Evolutionary conservation across 2,888 invertebrate species (phyloP).

Genomic region (Andrena trimmerana): DNA sequence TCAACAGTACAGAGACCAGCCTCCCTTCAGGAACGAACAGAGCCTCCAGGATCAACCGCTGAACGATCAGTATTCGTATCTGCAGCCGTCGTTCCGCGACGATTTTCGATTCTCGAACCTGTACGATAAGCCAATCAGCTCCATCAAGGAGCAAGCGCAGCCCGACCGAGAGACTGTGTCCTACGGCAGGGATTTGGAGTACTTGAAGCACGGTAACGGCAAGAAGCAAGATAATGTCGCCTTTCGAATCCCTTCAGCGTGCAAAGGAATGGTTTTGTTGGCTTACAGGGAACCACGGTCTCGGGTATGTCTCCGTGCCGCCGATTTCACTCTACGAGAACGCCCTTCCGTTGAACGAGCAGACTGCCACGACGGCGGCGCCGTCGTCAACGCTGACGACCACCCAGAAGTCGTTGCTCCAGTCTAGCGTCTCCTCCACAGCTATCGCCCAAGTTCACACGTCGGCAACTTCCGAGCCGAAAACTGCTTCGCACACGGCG

Average conservation of each 20-base stretch:
- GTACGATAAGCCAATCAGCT: conserved; percentile 44
- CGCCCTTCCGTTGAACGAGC: conserved; percentile 60
- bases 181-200: conserved; percentile 73
- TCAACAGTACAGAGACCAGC: conserved; percentile 26
- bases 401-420: conserved; percentile 35
- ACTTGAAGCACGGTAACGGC: conserved; percentile 74
- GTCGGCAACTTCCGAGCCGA: conserved; percentile 44
- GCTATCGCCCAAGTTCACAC: conserved; percentile 46
- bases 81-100: conserved; percentile 38
- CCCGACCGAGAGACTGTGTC: background rate
- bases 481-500: conserved; percentile 36
- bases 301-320: conserved; percentile 68
- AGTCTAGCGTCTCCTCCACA: conserved; percentile 43
- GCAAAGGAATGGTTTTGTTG: background rate
- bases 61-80: conserved; percentile 24
- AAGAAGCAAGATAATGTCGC: background rate
- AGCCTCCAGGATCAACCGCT: background rate
- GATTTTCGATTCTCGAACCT: conserved; percentile 37
- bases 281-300: conserved; percentile 72
- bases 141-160: conserved; percentile 30
- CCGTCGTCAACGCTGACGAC: conserved; percentile 53
- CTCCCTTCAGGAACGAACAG: conserved; percentile 29
- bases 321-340: conserved; percentile 48
- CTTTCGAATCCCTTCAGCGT: background rate
- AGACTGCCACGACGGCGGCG: conserved; percentile 48